Percentiles rank a stretch among this genome's conserved stretches.
Conservation (phyloP, 2,113 vertebrate genomes). For the Sterna hirundo region DNA sequence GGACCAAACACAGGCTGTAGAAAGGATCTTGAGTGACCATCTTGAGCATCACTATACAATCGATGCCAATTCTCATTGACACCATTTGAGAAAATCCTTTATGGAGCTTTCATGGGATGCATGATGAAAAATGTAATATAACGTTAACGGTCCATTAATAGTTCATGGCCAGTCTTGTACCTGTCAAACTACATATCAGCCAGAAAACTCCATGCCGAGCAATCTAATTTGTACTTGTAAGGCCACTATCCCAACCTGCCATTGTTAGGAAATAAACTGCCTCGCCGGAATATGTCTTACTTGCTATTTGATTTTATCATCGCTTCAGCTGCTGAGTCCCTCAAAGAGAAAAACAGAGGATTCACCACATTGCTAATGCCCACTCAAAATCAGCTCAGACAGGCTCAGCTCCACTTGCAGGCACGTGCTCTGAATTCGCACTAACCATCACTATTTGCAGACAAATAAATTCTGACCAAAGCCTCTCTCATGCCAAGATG, state of each 20-base stretch:
- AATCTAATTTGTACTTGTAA: not conserved
- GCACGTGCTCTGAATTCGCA: not conserved
- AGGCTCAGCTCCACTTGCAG: not conserved
- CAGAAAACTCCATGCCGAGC: not conserved
- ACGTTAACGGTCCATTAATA: not conserved
- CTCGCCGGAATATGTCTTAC: not conserved
- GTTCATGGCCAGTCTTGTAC: not conserved
- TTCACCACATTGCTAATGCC: not conserved
- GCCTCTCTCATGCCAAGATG: not conserved
- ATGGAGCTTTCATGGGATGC: not conserved
- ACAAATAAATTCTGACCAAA: not conserved
- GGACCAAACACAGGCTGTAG: not conserved
- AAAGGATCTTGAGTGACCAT: not conserved
- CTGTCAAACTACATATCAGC: not conserved
- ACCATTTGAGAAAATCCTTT: not conserved
- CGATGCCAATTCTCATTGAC: not conserved
- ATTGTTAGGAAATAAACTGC: not conserved
- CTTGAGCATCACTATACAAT: not conserved
- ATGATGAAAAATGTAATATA: not conserved
- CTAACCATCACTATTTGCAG: not conserved
- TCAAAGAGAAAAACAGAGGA: not conserved
- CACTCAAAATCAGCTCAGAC: not conserved
- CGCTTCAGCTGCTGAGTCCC: rapidly evolving
- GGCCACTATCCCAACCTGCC: not conserved
- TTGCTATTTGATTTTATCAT: not conserved